These are phyloP conservation scores for Anneissia japonica DNA, from an alignment of 35 echinoderm and acorn worm species.

Conservation along the genomic window DNA sequence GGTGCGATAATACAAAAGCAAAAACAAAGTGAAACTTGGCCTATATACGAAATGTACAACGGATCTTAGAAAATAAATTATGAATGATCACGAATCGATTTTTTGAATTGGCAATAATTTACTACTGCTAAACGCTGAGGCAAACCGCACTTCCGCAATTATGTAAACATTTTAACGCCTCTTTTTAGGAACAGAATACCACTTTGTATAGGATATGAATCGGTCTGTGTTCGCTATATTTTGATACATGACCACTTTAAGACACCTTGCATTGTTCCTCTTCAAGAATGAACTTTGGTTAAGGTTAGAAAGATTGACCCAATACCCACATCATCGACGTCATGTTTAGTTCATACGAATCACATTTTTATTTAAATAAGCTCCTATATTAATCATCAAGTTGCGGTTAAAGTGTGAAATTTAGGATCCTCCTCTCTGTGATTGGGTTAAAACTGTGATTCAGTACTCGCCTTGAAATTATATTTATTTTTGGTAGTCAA, in stretches of 20 bases:
- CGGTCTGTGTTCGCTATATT: background rate
- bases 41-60: background rate
- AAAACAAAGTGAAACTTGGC: background rate
- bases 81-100: no score
- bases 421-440: no score
- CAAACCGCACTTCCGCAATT: background rate
- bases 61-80: background rate
- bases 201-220: background rate
- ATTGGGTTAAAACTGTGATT: no score
- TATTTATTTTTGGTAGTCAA: no score
- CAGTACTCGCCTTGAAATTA: no score
- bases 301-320: background rate
- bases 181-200: background rate
- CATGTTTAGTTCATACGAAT: background rate
- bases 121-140: background rate
- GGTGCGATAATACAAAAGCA: background rate
- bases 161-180: background rate
- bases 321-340: background rate
- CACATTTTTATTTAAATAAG: no score
- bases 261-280: background rate
- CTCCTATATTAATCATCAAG: no score
- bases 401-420: no score
- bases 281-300: background rate
- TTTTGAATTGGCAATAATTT: background rate
- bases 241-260: background rate